Conservation (phyloP, 2,797 vertebrate species). For the Pogonophryne albipinna region DNA sequence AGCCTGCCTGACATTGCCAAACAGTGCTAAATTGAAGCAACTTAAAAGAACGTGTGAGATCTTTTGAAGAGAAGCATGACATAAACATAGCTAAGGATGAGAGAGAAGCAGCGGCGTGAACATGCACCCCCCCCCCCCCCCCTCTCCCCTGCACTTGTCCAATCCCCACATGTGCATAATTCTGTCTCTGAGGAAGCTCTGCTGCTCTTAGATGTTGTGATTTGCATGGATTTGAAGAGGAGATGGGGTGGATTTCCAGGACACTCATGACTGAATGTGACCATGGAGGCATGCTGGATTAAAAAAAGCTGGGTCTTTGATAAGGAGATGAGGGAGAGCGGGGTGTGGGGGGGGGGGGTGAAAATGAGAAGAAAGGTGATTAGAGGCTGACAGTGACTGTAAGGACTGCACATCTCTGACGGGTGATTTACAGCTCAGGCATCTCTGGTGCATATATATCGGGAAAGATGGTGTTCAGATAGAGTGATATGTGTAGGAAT, state of each 20-base stretch:
- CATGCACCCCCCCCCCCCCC: not conserved
- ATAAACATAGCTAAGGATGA: constrained; percentile 70
- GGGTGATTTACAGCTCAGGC: constrained; percentile 42
- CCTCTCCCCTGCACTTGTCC: constrained; percentile 34
- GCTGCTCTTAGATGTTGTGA: constrained; percentile 80
- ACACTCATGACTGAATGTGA: constrained; percentile 82
- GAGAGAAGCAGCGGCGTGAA: constrained; percentile 40
- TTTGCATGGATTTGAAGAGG: constrained; percentile 83
- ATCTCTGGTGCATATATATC: constrained; percentile 20
- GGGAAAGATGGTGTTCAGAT: constrained; percentile 23
- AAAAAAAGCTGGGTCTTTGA: constrained; percentile 72
- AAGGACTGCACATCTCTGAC: constrained; percentile 48
- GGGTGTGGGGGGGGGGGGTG: not conserved
- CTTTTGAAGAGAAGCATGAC: constrained; percentile 70
- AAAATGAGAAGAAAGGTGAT: constrained; percentile 61
- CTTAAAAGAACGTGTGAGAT: constrained; percentile 60
- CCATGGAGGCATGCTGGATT: constrained; percentile 79
- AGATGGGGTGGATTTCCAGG: constrained; percentile 79
- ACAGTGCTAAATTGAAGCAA: constrained; percentile 62
- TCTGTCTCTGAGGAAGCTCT: constrained; percentile 75
- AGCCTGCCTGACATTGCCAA: constrained; percentile 55
- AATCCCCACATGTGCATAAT: constrained; percentile 75
- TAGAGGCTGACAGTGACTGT: constrained; percentile 53
- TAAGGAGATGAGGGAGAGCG: constrained; percentile 71
- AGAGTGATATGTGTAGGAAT: constrained; percentile 8